These are phyloP conservation scores for Sinocyclocheilus anshuiensis DNA, from an alignment of 2,113 vertebrate species.

Conservation along the genomic window DNA sequence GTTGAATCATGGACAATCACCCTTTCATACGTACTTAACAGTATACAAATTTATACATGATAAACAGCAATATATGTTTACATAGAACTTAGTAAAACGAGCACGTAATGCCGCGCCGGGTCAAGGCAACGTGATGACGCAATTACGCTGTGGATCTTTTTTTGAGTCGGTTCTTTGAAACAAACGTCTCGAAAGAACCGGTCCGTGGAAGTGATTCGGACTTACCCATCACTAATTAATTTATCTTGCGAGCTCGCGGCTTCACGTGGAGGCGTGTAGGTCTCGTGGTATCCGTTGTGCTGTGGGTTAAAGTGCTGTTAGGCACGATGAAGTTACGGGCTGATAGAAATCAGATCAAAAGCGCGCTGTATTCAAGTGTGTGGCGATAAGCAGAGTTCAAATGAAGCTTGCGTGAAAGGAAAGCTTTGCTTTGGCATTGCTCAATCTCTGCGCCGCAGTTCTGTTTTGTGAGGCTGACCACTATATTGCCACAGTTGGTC, in stretches of 20 bases:
- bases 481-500: neutral
- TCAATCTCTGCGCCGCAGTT: conserved; percentile 5
- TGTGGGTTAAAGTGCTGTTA: conserved; percentile 45
- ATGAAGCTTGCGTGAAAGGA: neutral
- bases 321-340: neutral
- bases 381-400: neutral
- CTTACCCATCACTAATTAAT: neutral
- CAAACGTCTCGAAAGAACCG: neutral
- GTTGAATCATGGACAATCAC: neutral
- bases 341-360: neutral
- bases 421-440: conserved; percentile 1
- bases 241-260: neutral
- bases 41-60: neutral
- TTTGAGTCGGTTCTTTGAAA: neutral
- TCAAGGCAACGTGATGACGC: neutral
- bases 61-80: neutral
- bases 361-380: neutral
- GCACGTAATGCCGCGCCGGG: neutral
- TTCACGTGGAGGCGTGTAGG: conserved; percentile 40
- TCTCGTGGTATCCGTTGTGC: conserved; percentile 41
- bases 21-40: neutral
- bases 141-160: neutral
- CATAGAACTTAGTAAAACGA: neutral
- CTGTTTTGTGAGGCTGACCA: neutral
- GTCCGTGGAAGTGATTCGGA: neutral